Conservation (phyloP, 2,888 invertebrate species). For the Caenorhabditis angaria region DNA sequence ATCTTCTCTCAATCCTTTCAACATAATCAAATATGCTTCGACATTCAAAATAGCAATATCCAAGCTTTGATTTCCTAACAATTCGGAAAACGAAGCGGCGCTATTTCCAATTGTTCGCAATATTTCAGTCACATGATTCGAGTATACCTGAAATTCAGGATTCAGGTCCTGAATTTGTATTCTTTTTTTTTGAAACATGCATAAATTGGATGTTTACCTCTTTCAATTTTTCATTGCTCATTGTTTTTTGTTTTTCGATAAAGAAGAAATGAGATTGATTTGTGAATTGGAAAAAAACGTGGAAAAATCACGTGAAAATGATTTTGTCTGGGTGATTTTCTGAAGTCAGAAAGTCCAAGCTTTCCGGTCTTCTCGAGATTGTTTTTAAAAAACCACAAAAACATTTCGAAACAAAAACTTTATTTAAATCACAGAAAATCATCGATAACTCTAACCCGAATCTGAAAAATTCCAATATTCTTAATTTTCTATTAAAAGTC, state of each 20-base stretch:
- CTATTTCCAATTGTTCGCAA: not conserved
- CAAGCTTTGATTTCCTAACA: not conserved
- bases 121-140: constrained; percentile 1
- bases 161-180: too few relatives aligned
- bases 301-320: too few relatives aligned
- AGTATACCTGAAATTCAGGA: not conserved
- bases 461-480: constrained; percentile 12
- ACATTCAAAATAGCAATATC: not conserved
- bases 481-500: too few relatives aligned
- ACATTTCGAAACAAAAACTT: too few relatives aligned
- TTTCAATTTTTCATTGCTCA: constrained; percentile 5
- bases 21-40: not conserved
- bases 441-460: too few relatives aligned
- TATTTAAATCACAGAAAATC: too few relatives aligned
- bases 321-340: too few relatives aligned
- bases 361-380: too few relatives aligned
- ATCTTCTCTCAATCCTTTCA: not conserved
- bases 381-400: too few relatives aligned
- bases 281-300: too few relatives aligned
- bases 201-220: not conserved
- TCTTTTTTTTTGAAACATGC: not conserved
- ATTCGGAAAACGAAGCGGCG: not conserved
- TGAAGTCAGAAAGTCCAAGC: too few relatives aligned
- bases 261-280: not conserved
- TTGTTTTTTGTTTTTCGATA: not conserved